phyloP scores from a whole-genome alignment of 2,797 vertebrate genomes.

The Falco naumanni region DNA sequence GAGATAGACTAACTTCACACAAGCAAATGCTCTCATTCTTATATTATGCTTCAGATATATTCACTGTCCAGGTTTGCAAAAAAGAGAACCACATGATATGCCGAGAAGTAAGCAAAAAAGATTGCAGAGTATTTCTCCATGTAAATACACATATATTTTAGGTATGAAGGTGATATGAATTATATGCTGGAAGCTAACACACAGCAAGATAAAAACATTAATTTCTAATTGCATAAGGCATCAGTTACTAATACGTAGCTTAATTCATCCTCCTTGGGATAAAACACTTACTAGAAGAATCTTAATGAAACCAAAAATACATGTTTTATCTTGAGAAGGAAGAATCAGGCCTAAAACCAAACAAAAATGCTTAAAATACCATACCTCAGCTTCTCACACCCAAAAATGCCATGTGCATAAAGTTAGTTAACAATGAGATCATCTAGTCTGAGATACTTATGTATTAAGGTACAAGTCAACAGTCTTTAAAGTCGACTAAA shows the following conservation, averaged over 20 bases:
- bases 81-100: background rate
- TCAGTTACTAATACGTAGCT: background rate
- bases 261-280: background rate
- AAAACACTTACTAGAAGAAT: background rate
- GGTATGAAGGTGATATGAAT: background rate
- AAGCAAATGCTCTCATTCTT: background rate
- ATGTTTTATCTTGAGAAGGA: background rate
- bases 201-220: background rate
- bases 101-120: background rate
- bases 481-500: background rate
- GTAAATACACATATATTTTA: background rate
- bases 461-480: background rate
- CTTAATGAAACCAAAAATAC: background rate
- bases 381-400: background rate
- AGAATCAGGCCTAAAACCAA: background rate
- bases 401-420: background rate
- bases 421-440: background rate
- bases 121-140: background rate
- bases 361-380: background rate
- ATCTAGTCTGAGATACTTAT: background rate
- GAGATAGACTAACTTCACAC: background rate
- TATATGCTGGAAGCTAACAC: background rate
- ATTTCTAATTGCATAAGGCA: conserved; percentile 41
- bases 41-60: background rate
- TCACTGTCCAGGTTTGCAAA: background rate